Conservation (phyloP, 92 coral and sea anemone genomes). For the Scolanthus callimorphus region DNA sequence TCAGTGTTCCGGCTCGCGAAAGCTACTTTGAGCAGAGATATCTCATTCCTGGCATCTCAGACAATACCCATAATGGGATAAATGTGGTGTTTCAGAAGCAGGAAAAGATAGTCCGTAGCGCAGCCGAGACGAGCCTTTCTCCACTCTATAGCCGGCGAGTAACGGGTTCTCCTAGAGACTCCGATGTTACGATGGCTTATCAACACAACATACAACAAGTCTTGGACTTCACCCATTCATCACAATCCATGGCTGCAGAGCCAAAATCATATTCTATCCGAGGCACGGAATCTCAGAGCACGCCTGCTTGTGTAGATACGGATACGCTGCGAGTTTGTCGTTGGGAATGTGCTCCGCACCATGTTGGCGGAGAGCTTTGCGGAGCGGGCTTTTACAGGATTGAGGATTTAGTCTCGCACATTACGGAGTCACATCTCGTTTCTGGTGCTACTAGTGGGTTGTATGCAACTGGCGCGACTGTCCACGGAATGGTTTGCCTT, state of each 20-base stretch:
- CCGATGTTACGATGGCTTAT: constrained; percentile 33
- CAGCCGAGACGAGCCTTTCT: neutral
- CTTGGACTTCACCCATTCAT: neutral
- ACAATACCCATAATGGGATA: constrained; percentile 61
- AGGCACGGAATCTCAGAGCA: neutral
- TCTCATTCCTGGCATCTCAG: constrained; percentile 68
- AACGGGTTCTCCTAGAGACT: neutral
- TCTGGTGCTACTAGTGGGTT: constrained; percentile 62
- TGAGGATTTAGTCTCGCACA: constrained; percentile 86
- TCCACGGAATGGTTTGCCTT: constrained; percentile 87
- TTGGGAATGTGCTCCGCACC: constrained; percentile 59
- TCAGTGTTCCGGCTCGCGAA: constrained; percentile 8
- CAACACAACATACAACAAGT: constrained; percentile 18
- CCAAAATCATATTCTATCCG: neutral
- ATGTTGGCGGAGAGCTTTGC: constrained; percentile 59
- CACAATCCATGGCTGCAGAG: neutral
- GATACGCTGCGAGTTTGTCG: constrained; percentile 68
- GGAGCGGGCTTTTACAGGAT: constrained; percentile 80
- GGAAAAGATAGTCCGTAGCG: constrained; percentile 11
- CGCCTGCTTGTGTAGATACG: neutral
- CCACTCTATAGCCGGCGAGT: neutral
- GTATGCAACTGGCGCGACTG: constrained; percentile 96
- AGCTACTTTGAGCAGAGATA: constrained; percentile 12
- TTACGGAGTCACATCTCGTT: constrained; percentile 79
- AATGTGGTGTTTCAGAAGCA: constrained; percentile 72